Evolutionary conservation across 2,888 invertebrate species (phyloP).

Genomic region (Habroteleia sp.): DNA sequence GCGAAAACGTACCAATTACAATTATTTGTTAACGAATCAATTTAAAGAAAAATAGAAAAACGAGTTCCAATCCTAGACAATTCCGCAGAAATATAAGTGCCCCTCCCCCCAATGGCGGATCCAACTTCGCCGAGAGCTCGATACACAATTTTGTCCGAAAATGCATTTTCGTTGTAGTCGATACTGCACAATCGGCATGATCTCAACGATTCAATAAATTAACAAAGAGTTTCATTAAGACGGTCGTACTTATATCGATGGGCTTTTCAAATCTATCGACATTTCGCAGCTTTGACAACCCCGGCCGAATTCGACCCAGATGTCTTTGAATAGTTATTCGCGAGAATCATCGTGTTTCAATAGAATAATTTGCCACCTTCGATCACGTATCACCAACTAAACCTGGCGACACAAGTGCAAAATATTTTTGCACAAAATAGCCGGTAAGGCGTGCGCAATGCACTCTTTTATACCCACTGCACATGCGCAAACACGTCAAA

Average conservation of each 20-base stretch:
- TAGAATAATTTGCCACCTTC: slow-evolving; percentile 31
- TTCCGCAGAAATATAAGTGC: too few species aligned
- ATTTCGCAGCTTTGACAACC: slow-evolving; percentile 58
- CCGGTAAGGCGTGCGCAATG: too few species aligned
- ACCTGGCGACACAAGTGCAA: too few species aligned
- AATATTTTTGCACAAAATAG: too few species aligned
- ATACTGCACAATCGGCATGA: slow-evolving; percentile 26
- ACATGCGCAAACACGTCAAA: too few species aligned
- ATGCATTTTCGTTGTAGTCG: neutral
- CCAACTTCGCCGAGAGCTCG: too few species aligned
- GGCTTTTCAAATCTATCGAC: slow-evolving; percentile 56
- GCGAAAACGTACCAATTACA: too few species aligned
- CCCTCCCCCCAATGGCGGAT: too few species aligned
- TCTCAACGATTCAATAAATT: slow-evolving; percentile 35
- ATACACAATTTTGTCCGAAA: slow-evolving; percentile 6
- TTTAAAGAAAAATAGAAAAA: too few species aligned
- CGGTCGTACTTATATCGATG: slow-evolving; percentile 42
- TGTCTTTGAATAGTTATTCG: slow-evolving; percentile 54
- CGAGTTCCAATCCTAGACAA: too few species aligned
- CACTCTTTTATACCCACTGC: too few species aligned
- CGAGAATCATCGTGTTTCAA: slow-evolving; percentile 45
- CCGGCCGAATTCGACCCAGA: slow-evolving; percentile 63
- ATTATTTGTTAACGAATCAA: too few species aligned
- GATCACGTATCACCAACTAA: slow-evolving; percentile 40
- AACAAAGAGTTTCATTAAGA: slow-evolving; percentile 47